phyloP scores from a whole-genome alignment of 2,797 vertebrate species.

The Manis crassicaudata region DNA sequence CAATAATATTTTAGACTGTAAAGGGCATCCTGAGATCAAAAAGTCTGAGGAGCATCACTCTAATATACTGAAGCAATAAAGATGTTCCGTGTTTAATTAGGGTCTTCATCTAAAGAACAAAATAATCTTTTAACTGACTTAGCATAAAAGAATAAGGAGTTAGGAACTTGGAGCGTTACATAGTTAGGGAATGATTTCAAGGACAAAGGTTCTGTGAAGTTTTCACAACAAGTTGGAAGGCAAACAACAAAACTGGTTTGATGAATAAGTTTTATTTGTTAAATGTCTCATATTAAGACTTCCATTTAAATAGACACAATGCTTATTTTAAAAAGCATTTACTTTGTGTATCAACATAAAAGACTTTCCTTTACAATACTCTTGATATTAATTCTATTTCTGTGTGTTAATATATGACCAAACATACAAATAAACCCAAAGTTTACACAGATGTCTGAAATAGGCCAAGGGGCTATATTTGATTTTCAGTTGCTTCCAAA shows the following conservation, averaged over 20 bases:
- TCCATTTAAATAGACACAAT: conserved; percentile 61
- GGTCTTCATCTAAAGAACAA: conserved; percentile 4
- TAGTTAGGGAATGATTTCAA: conserved; percentile 8
- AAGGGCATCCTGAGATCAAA: neutral
- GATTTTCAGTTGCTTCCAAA: conserved; percentile 5
- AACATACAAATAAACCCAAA: conserved; percentile 45
- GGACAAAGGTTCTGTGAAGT: conserved; percentile 11
- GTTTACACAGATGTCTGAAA: conserved; percentile 76
- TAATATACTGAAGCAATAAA: neutral
- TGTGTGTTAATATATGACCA: conserved; percentile 70
- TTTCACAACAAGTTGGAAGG: conserved; percentile 45
- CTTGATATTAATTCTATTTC: conserved; percentile 45
- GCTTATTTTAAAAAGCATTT: conserved; percentile 64
- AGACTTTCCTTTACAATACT: conserved; percentile 56
- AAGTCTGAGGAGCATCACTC: neutral
- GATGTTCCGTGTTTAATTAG: neutral
- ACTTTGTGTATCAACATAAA: conserved; percentile 58
- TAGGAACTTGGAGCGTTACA: neutral
- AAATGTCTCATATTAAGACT: conserved; percentile 34
- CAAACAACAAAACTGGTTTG: neutral
- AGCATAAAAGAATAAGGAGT: neutral
- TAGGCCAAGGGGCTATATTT: neutral
- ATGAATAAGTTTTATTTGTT: conserved; percentile 50
- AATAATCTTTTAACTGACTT: neutral
- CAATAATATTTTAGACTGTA: neutral